Evolutionary conservation across 2,797 vertebrate genomes (phyloP), one percentile per base, ranked within the genome.

Genomic region (Micromesistius poutassou): DNA sequence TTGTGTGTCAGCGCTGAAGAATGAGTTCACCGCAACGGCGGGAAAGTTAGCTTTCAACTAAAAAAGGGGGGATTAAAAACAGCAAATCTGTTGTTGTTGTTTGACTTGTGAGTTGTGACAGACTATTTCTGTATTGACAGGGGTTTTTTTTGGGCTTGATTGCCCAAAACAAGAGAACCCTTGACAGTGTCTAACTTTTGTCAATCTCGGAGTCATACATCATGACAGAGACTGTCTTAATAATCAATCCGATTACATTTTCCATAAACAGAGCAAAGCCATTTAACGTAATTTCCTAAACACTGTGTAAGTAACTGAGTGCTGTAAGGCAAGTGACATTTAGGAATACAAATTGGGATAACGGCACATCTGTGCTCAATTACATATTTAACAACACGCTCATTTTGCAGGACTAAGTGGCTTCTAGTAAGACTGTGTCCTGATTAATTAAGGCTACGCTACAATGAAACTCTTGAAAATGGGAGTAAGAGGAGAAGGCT

Each of bases 371-470:
- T 70, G 79, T 81, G 40, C 38, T 46, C 55, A 76, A 80, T 78
- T 62, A 36, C 31, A 81, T 79, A 73, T 25, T 85, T 84, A 77
- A 81, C 80, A 72, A 13, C n/a, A 28, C 73, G 72, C 73, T 82
- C 19, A 85, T 89, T 71, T 83, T 80, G 82, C 73, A 5, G 7
- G 78, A 71, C 55, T 81, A 71, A 88, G 87, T 82, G 62, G 80
- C 85, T 90, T 89, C 84, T 83, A 81, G 83, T 82, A 75, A 82
- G 83, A 86, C 85, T 80, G 81, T 62, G 46, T 78, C 75, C 71
- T 74, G 40, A 71, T 86, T 87, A 78, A 84, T 88, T 88, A 84
- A 85, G 76, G 82, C 71, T 82, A 74, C n/a, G 30, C 33, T 82
- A 82, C 75, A 84, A 84, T 86, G 82, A 79, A 78, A 73, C 74